Percentiles rank a stretch among this genome's conserved stretches.
Conservation (phyloP, 1,140 invertebrate species). For the Oncopeltus fasciatus region DNA sequence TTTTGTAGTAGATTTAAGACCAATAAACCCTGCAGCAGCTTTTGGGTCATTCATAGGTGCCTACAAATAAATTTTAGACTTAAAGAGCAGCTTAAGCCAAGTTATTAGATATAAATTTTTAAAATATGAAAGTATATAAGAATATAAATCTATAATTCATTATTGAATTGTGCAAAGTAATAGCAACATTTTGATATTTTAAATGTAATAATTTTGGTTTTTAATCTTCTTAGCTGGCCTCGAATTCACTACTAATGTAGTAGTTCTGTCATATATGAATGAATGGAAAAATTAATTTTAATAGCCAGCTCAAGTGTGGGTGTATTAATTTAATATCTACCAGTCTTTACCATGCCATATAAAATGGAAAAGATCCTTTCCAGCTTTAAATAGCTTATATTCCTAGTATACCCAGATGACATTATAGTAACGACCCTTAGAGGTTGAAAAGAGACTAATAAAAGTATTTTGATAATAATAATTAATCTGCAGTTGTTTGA, state of each 20-base stretch:
- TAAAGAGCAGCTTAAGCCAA: conserved; percentile 6
- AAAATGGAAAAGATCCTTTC: no score
- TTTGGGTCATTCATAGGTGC: conserved; percentile 74
- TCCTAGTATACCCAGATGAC: no score
- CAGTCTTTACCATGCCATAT: no score
- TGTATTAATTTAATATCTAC: not conserved
- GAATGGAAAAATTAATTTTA: not conserved
- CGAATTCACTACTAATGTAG: not conserved
- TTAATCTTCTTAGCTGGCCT: not conserved
- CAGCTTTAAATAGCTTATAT: no score
- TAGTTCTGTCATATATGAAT: not conserved
- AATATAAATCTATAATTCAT: not conserved
- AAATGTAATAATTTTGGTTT: not conserved
- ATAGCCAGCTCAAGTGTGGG: not conserved
- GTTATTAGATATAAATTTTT: conserved; percentile 2
- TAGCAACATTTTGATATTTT: not conserved
- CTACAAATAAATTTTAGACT: conserved; percentile 36
- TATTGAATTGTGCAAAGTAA: not conserved
- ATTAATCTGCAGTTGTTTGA: no score
- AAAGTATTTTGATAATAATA: no score
- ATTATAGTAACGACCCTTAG: no score
- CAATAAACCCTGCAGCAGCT: conserved; percentile 70
- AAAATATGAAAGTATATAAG: not conserved
- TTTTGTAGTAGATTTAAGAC: conserved; percentile 61
- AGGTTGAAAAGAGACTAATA: no score